phyloP scores from a whole-genome alignment of 2,113 vertebrate species.

The Rhea pennata region DNA sequence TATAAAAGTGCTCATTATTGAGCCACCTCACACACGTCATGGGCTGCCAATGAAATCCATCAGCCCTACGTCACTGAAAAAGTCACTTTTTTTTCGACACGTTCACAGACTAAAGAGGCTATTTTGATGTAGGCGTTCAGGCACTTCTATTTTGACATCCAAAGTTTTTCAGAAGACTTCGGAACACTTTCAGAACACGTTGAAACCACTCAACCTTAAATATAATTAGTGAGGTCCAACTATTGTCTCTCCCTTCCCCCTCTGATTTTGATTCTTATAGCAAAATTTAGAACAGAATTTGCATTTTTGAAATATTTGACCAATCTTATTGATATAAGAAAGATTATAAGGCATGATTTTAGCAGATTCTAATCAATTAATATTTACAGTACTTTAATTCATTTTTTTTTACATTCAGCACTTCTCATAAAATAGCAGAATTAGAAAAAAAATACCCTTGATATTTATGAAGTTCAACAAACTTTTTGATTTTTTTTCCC shows the following conservation, averaged over 20 bases:
- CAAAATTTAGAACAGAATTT: background rate
- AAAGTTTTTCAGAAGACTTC: slow-evolving; percentile 19
- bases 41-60: slow-evolving; percentile 6
- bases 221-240: background rate
- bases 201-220: background rate
- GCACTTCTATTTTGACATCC: slow-evolving; percentile 22
- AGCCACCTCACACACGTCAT: background rate
- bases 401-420: background rate
- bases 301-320: background rate
- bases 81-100: background rate
- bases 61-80: background rate
- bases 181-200: background rate
- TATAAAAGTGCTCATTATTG: slow-evolving; percentile 1
- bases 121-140: background rate
- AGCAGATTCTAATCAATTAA: background rate
- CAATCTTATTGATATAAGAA: background rate
- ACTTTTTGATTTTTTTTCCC: background rate
- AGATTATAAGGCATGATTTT: background rate
- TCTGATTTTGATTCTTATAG: background rate
- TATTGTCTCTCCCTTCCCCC: background rate
- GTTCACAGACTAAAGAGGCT: background rate
- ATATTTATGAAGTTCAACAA: background rate
- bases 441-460: background rate
- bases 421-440: background rate
- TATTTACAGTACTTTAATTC: background rate